Evolutionary conservation across 23 tunicate genomes (phyloP).

Genomic region (Styela clava): DNA sequence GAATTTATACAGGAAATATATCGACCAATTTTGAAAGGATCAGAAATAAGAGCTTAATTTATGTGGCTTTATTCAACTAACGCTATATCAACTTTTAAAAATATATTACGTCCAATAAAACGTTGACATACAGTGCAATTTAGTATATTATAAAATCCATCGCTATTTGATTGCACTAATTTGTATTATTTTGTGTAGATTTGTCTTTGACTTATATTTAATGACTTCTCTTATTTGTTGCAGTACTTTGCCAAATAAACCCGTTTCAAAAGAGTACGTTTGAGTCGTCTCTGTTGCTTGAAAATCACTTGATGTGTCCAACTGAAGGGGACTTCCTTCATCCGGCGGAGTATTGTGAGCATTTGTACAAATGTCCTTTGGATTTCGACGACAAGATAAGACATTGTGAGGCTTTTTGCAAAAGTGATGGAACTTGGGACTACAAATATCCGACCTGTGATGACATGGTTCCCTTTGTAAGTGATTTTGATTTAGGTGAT

Average conservation of each 20-base stretch:
- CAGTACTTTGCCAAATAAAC: conserved; percentile 4
- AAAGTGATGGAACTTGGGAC: conserved; percentile 23
- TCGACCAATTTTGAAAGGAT: too few relatives aligned
- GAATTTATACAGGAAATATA: too few relatives aligned
- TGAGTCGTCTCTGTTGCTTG: neutral
- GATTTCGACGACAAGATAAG: conserved; percentile 2
- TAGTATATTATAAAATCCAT: too few relatives aligned
- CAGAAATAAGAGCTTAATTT: too few relatives aligned
- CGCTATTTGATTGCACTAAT: too few relatives aligned
- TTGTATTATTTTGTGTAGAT: too few relatives aligned
- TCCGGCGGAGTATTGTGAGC: neutral
- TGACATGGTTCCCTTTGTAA: conserved; percentile 22
- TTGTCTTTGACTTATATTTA: too few relatives aligned
- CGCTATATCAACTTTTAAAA: too few relatives aligned
- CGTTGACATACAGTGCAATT: too few relatives aligned
- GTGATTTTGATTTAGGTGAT: neutral
- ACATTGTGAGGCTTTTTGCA: conserved; percentile 5
- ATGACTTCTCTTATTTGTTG: too few relatives aligned
- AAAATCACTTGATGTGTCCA: conserved; percentile 14
- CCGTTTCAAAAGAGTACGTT: neutral
- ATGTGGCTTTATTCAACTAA: too few relatives aligned
- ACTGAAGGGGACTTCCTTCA: neutral
- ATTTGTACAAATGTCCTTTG: conserved; percentile 22
- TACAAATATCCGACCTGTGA: conserved; percentile 15
- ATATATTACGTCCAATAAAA: too few relatives aligned